Evolutionary conservation across 2,888 invertebrate genomes (phyloP), one percentile per base, ranked within the genome.

Genomic region (Metopia argyrocephala): DNA sequence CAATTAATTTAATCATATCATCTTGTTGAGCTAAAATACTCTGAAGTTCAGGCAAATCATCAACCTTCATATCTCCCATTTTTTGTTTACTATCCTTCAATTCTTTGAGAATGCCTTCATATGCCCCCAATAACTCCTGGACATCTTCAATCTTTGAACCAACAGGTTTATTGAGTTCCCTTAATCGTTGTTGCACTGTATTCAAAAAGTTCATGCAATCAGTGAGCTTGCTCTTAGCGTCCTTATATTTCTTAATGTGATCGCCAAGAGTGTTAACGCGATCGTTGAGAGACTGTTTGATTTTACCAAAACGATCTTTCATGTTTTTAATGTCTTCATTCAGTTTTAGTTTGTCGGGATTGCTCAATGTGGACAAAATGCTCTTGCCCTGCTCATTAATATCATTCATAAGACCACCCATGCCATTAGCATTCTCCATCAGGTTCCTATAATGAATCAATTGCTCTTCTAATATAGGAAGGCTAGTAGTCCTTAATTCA

Each of bases 121-220:
- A 96, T 1, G 94, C 93, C 46, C 93, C 92, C 27, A 96, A 92
- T 84, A 96, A 92, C n/a, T 94, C 94, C 88, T 96, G 95, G 0
- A 97, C 97, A 89, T 98, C 98, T 87, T 97, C 96, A 1, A 96
- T 95, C 86, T 94, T 94, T 69, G 94, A 94, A 12, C 98, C 97
- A 46, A 97, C 94, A 0, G 97, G 97, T 89, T 95, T 95, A 86
- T 95, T 96, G 2, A 97, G 91, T 76, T 95, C 94, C 83, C 96
- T 94, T 18, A 98, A 90, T 87, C 96, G 95, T 76, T 94, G 94
- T 88, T 97, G 96, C n/a, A 97, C 94, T 85, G 94, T 93, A 70
- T 94, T 94, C 87, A 97, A 93, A 90, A 96, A 96, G 86, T 95
- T 93, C 48, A 95, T 92, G 78, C 95, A 95, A 86, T 96, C 96